These are phyloP conservation scores for Cheilosia pagana DNA, from an alignment of 2,888 invertebrate genomes.

Conservation along the genomic window DNA sequence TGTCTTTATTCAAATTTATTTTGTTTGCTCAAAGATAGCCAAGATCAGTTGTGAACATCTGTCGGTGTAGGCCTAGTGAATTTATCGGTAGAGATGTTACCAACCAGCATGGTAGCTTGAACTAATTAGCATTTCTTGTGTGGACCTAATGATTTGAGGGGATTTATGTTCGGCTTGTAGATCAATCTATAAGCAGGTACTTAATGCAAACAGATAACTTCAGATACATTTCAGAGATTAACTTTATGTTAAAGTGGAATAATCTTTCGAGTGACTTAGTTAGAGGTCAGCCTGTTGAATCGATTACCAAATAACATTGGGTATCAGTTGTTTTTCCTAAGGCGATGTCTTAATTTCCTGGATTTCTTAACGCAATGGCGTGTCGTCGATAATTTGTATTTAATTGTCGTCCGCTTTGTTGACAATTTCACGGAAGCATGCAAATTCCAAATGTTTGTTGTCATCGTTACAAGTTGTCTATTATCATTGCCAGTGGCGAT, in stretches of 20 bases:
- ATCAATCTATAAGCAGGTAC: constrained; percentile 22
- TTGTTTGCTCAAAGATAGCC: neutral
- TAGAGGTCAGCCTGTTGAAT: constrained; percentile 31
- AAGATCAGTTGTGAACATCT: constrained; percentile 5
- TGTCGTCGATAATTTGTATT: neutral
- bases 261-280: constrained; percentile 16
- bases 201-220: constrained; percentile 6
- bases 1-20: constrained; percentile 37
- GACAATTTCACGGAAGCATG: neutral
- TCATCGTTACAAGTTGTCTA: neutral
- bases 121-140: constrained; percentile 37
- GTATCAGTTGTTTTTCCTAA: constrained; percentile 1
- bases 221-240: constrained; percentile 13
- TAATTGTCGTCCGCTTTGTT: neutral
- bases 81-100: constrained; percentile 17
- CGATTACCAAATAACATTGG: constrained; percentile 12
- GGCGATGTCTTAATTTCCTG: constrained; percentile 16
- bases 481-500: neutral
- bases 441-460: neutral
- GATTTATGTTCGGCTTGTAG: constrained; percentile 4
- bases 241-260: constrained; percentile 17
- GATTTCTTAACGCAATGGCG: neutral
- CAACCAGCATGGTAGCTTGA: neutral
- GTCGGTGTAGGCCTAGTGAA: constrained; percentile 28
- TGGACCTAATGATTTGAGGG: constrained; percentile 19